These are phyloP conservation scores for Asbolus verrucosus DNA, from an alignment of 1,140 invertebrate species.

Conservation along the genomic window DNA sequence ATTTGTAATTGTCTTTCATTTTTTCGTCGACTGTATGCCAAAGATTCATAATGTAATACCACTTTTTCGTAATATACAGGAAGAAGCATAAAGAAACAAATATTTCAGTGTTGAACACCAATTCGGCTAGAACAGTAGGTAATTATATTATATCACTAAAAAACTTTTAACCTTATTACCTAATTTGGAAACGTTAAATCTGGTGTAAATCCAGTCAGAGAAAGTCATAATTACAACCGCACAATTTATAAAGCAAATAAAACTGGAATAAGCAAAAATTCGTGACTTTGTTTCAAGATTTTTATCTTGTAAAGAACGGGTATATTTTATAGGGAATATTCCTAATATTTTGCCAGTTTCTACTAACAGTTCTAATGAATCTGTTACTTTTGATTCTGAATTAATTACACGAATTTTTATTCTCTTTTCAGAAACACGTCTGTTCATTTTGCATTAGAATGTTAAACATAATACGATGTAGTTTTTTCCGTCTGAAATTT, in stretches of 20 bases:
- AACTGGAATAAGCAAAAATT: background rate
- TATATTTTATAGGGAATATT: conserved; percentile 8
- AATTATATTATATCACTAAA: no score
- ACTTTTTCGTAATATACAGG: background rate
- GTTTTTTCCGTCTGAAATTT: no score
- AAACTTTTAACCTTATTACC: no score
- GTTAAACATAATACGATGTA: no score
- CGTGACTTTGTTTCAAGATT: background rate
- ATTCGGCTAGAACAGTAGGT: background rate
- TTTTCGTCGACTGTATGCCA: background rate
- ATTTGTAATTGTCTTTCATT: background rate
- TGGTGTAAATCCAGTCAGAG: background rate
- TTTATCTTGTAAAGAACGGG: background rate
- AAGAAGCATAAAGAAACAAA: background rate
- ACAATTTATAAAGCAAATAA: conserved; percentile 3
- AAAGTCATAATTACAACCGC: background rate
- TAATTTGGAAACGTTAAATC: conserved; percentile 1
- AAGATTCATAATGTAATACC: background rate
- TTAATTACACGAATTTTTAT: no score
- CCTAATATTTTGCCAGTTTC: conserved; percentile 10
- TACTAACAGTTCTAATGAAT: background rate
- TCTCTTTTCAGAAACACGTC: background rate
- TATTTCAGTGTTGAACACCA: conserved; percentile 8
- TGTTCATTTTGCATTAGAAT: no score
- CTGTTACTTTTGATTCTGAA: background rate